Evolutionary conservation across 2,888 invertebrate species (phyloP).

Genomic region (Poecilus cupreus): DNA sequence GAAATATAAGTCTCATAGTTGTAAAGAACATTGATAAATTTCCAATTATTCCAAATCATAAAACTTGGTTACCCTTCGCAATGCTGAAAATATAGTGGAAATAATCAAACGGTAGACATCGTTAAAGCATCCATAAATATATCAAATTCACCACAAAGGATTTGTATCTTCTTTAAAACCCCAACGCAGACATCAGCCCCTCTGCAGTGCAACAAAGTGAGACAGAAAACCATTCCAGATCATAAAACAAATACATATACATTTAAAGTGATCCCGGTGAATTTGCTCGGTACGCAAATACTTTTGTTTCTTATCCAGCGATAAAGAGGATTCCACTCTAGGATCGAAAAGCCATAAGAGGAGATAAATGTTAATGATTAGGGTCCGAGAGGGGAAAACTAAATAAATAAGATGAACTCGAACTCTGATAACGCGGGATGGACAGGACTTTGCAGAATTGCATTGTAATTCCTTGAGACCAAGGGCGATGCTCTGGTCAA

Average conservation of each 20-base stretch:
- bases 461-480: not conserved
- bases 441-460: not conserved
- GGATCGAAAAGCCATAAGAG: constrained; percentile 8
- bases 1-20: too few relatives aligned
- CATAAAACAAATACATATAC: constrained; percentile 36
- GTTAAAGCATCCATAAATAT: not conserved
- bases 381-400: not conserved
- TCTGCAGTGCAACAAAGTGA: not conserved
- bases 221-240: constrained; percentile 7
- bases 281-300: constrained; percentile 6
- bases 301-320: constrained; percentile 11
- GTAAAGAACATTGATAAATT: not conserved
- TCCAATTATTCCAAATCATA: not conserved
- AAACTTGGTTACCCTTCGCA: not conserved
- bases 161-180: not conserved
- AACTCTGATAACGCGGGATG: not conserved
- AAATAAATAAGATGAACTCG: not conserved
- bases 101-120: not conserved
- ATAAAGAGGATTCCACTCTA: not conserved
- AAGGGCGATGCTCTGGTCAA: too few relatives aligned
- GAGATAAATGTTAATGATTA: constrained; percentile 10
- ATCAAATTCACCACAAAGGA: not conserved
- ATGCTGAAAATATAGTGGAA: too few relatives aligned
- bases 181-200: not conserved
- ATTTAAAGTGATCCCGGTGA: not conserved